Base-by-base conservation (phyloP, 2,888 invertebrate genomes). In the Scelioninae gen. 1 region DNA sequence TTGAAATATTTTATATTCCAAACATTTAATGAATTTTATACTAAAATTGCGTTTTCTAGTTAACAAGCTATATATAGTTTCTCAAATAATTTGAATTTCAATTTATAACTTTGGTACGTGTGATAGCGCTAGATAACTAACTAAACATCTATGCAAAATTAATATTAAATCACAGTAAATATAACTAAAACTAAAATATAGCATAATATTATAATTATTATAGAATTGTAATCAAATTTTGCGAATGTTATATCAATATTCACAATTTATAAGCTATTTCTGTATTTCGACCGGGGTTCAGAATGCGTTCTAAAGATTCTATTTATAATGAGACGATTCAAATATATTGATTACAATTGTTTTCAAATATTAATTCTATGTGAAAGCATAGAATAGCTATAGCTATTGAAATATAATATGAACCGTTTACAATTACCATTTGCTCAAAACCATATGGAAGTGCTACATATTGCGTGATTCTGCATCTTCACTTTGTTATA, bases 281-380 rank as follows among this genome's bases (percentile, higher is more conserved):
- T 65, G 51, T 29, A 56, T 78, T 78, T 69, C 47, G 62, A 62
- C 5, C 53, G 34, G 43, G 58, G 16, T 32, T 76, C 55, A 34
- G 3, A 51, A 43, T 16, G 49, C 55, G 38, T 62, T 68, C 77
- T 69, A 62, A 78, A 71, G 65, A 71, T 78, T 78, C 63, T 78
- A 71, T 71, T 78, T 78, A 78, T 65, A 71, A 58, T 65, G 40
- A 65, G 56, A 66, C 60, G 58, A 72, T 60, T 72, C 51, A 72
- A 72, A 79, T 71, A 72, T 79, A 79, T 79, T 72, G 71, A 78
- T 71, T 78, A 63, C 71, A 53, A 65, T 79, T 72, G 72, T 79
- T 79, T 72, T 79, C 65, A 72, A 72, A 71, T 79, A 78, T 63
- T 78, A 78, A 78, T 47, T 76, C 68, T 62, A 53, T 60, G 60